Evolutionary conservation across 2,888 invertebrate species (phyloP).

Genomic region (Eilema sororculum): DNA sequence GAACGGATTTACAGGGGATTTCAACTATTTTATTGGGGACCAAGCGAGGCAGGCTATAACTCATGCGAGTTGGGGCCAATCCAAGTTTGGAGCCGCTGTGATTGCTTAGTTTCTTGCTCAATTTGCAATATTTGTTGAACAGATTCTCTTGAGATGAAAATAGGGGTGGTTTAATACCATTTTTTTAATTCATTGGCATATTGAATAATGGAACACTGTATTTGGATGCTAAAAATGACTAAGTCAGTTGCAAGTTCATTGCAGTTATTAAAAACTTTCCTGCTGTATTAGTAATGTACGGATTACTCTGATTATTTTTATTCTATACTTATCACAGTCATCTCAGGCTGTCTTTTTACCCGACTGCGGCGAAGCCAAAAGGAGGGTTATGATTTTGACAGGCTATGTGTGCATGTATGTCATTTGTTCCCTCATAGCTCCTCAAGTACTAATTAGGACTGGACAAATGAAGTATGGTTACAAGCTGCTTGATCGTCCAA

Average conservation of each 20-base stretch:
- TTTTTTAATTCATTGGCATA: background rate
- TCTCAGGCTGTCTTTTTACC: no score
- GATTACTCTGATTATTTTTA: no score
- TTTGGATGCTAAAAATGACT: background rate
- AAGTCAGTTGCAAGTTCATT: background rate
- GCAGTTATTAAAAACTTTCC: background rate
- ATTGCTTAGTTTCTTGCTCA: slow-evolving; percentile 58
- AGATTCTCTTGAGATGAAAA: background rate
- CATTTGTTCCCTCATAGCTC: no score
- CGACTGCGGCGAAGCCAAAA: no score
- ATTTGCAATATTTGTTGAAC: slow-evolving; percentile 44
- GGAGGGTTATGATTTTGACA: no score
- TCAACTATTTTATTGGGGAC: slow-evolving; percentile 65
- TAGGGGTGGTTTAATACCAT: background rate
- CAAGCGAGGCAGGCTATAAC: slow-evolving; percentile 55
- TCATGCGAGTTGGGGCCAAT: slow-evolving; percentile 63
- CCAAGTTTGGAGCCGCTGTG: slow-evolving; percentile 63
- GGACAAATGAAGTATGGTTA: no score
- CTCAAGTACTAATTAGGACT: no score
- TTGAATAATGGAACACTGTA: background rate
- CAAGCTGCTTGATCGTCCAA: no score
- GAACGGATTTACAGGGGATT: slow-evolving; percentile 60
- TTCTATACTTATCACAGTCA: no score
- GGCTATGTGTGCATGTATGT: no score
- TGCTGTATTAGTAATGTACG: background rate